Evolutionary conservation across 2,113 vertebrate species (phyloP).

Genomic region (Dolichallabes microphthalmus): DNA sequence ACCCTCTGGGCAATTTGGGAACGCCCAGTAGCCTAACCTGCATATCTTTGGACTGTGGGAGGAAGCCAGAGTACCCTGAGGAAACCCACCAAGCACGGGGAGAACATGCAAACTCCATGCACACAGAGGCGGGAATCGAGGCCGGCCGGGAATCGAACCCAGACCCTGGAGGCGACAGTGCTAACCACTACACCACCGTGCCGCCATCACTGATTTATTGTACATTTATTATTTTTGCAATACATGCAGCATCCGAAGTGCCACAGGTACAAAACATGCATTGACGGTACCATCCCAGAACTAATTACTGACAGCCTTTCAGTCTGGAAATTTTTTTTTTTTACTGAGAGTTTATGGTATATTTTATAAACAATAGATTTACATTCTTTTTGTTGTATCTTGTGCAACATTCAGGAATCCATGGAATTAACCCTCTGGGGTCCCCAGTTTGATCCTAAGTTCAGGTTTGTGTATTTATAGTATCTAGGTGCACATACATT

Average conservation of each 20-base stretch:
- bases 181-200: too few species aligned
- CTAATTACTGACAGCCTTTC: neutral
- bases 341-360: neutral
- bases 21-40: too few species aligned
- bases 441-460: neutral
- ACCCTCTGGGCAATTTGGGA: too few species aligned
- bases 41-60: too few species aligned
- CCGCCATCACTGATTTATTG: neutral
- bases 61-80: too few species aligned
- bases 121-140: too few species aligned
- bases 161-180: too few species aligned
- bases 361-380: neutral
- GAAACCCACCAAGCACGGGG: too few species aligned
- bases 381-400: neutral
- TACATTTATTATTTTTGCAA: neutral
- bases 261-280: neutral
- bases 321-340: neutral
- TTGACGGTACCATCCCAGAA: neutral
- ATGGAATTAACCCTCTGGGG: neutral
- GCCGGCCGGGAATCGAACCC: too few species aligned
- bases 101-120: too few species aligned
- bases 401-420: neutral
- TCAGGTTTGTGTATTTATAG: neutral
- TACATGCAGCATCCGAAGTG: neutral
- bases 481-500: neutral